phyloP scores from a whole-genome alignment of 2,113 vertebrate genomes.

The Ariopsis seemanni region DNA sequence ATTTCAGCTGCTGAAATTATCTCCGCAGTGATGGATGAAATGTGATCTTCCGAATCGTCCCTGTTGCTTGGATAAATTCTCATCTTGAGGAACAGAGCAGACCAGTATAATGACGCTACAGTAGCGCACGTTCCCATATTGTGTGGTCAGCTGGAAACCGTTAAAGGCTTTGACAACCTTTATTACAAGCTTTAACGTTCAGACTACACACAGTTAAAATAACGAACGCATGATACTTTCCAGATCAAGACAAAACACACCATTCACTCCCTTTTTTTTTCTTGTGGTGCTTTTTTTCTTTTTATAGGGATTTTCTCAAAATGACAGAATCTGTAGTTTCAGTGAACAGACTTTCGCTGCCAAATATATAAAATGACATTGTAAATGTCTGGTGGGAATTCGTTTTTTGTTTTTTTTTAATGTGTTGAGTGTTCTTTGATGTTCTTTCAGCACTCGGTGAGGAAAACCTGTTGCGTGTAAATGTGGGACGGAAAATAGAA shows the following conservation, averaged over 20 bases:
- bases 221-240: slow-evolving; percentile 3
- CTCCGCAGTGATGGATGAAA: background rate
- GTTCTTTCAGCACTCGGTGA: background rate
- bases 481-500: background rate
- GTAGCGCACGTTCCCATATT: background rate
- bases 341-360: background rate
- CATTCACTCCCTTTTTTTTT: background rate
- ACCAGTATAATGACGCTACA: background rate
- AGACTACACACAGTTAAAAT: slow-evolving; percentile 23
- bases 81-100: background rate
- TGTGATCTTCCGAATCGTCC: background rate
- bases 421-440: background rate
- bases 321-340: background rate
- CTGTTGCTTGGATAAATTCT: background rate
- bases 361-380: background rate
- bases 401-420: background rate
- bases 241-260: slow-evolving; percentile 12
- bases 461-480: no score
- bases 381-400: background rate
- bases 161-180: slow-evolving; percentile 15
- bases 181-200: slow-evolving; percentile 19
- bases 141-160: slow-evolving; percentile 20
- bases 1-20: background rate
- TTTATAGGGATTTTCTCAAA: background rate
- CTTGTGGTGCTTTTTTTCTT: slow-evolving; percentile 10